Percentiles rank a stretch among this genome's conserved stretches.
Conservation (phyloP, 2,113 vertebrate species). For the Cepphus grylle region DNA sequence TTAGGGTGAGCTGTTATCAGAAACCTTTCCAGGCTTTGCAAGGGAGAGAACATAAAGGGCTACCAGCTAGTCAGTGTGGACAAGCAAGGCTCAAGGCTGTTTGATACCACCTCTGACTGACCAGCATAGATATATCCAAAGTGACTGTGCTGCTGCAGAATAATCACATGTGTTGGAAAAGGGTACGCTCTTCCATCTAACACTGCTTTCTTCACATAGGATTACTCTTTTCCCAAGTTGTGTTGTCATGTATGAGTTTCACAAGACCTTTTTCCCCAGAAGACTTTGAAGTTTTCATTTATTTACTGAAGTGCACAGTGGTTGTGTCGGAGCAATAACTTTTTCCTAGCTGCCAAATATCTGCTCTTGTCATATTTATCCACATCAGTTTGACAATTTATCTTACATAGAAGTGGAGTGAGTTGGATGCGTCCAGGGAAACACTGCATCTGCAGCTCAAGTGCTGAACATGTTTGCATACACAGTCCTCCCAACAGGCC, state of each 20-base stretch:
- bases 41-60: background rate
- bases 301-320: background rate
- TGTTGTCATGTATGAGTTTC: background rate
- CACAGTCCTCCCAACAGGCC: background rate
- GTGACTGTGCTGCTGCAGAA: background rate
- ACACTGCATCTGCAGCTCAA: background rate
- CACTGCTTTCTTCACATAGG: rapidly evolving
- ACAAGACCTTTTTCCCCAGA: background rate
- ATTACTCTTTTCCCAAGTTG: background rate
- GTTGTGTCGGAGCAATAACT: background rate
- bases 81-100: background rate
- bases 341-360: background rate
- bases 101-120: background rate
- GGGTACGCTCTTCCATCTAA: rapidly evolving
- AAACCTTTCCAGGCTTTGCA: background rate
- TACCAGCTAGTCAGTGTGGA: background rate
- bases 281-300: background rate
- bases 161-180: rapidly evolving
- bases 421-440: background rate
- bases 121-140: background rate
- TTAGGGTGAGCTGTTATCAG: background rate
- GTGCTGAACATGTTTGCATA: rapidly evolving
- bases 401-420: background rate
- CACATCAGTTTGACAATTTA: background rate
- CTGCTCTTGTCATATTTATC: background rate